Evolutionary conservation across 23 tunicate genomes (phyloP), one percentile per base, ranked within the genome.

Genomic region (Clavelina lepadiformis): DNA sequence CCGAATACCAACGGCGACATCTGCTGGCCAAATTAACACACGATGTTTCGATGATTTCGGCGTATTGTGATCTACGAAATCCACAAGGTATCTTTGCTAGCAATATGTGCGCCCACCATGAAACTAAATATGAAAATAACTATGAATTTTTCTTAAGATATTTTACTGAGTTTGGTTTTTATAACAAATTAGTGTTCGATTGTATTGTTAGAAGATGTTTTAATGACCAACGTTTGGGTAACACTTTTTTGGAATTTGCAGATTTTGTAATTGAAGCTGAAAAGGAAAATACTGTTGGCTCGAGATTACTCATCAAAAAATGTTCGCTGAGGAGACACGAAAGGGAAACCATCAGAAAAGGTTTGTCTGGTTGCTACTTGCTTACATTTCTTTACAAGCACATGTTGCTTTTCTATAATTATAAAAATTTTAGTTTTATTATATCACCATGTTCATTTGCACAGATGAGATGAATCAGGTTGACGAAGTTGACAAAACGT

Each of bases 1-100:
- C 69, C 0, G 85, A 78, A 29, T 57, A 57, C 13, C 85, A 86
- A 58, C 75, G 95, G 7, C 80, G 95, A 7, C 76, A 72, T 18
- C 75, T 86, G 7, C 56, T 86, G 46, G 74, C 80, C 49, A 86
- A 86, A 65, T 67, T 86, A 0, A 44, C 75, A 33, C 53, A 76
- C 29, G 85, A 78, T 31, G 74, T 86, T 25, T 35, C 72, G 19
- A 72, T 79, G 76, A 86, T 86, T 18, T 35, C 58, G 33, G 85
- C 71, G 25, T 86, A 25, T 51, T 86, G 95, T 58, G 46, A 35
- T 33, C 66, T 78, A 1, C 55, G 95, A 51, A 50, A 78, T 38
- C 85, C 85, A 0, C 44, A 74, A 71, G 95, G 82, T 56, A 28
- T 2, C 3, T 46, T 7, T 66, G 37, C 15, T 41, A 41, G 15